Evolutionary conservation across 2,113 vertebrate genomes (phyloP).

Genomic region (Notiomystis cincta): DNA sequence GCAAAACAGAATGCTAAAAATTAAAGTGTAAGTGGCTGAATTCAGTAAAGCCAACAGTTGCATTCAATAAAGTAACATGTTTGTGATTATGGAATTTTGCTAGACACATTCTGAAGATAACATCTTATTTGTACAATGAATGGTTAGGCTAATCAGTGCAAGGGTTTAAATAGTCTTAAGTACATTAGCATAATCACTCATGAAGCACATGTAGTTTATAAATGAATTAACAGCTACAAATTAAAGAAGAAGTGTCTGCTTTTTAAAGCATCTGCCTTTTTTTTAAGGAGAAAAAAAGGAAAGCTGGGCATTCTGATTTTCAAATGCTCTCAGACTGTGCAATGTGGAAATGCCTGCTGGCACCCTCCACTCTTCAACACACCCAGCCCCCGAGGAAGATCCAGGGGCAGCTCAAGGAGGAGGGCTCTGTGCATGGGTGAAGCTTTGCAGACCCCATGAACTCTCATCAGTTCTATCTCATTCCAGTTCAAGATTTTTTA

Average conservation of each 20-base stretch:
- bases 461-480: background rate
- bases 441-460: background rate
- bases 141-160: constrained; percentile 17
- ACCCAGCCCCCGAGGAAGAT: background rate
- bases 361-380: background rate
- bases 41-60: constrained; percentile 25
- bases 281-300: background rate
- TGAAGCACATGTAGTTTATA: constrained; percentile 37
- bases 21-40: background rate
- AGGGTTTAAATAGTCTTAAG: constrained; percentile 44
- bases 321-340: background rate
- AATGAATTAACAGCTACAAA: constrained; percentile 45
- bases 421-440: background rate
- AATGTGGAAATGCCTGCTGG: background rate
- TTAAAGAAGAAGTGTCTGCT: constrained; percentile 16
- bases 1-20: background rate
- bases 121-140: constrained; percentile 55
- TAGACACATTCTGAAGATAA: constrained; percentile 57
- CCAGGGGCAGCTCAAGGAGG: background rate
- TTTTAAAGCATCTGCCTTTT: constrained; percentile 17
- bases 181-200: constrained; percentile 41
- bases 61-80: constrained; percentile 19
- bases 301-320: background rate
- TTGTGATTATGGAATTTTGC: constrained; percentile 53
- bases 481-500: background rate